Conservation (phyloP, 2,113 vertebrate genomes). For the Erythrolamprus reginae region DNA sequence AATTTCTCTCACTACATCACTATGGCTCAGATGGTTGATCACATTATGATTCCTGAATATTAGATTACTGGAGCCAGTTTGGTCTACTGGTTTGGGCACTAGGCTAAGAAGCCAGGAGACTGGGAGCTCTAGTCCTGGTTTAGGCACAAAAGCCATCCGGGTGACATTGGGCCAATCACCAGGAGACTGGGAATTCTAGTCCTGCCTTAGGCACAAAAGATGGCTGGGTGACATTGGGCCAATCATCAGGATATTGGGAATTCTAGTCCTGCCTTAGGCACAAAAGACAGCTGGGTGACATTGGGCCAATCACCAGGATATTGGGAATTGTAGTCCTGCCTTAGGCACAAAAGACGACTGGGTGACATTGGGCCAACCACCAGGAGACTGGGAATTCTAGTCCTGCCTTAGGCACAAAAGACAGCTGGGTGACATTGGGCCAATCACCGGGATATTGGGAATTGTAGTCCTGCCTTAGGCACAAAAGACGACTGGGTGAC, state of each 20-base stretch:
- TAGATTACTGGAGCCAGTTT: neutral
- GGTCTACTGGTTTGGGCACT: neutral
- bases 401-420: too few species aligned
- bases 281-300: fast-evolving
- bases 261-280: neutral
- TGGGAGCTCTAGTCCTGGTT: neutral
- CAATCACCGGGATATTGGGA: too few species aligned
- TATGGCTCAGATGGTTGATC: neutral
- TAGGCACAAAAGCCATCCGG: fast-evolving
- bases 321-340: too few species aligned
- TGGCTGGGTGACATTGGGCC: neutral
- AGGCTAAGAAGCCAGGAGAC: neutral
- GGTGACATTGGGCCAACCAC: too few species aligned
- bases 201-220: too few species aligned
- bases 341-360: too few species aligned
- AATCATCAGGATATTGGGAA: neutral
- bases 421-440: too few species aligned
- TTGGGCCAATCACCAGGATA: too few species aligned
- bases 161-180: neutral
- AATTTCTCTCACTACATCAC: neutral
- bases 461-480: too few species aligned
- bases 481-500: fast-evolving
- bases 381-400: too few species aligned
- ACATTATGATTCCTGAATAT: neutral
- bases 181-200: neutral